A percentile compares a stretch with the other conserved stretches of the same genome.
Evolutionary conservation across 2,113 vertebrate genomes (phyloP).

Genomic region (Coryphaenoides rupestris): DNA sequence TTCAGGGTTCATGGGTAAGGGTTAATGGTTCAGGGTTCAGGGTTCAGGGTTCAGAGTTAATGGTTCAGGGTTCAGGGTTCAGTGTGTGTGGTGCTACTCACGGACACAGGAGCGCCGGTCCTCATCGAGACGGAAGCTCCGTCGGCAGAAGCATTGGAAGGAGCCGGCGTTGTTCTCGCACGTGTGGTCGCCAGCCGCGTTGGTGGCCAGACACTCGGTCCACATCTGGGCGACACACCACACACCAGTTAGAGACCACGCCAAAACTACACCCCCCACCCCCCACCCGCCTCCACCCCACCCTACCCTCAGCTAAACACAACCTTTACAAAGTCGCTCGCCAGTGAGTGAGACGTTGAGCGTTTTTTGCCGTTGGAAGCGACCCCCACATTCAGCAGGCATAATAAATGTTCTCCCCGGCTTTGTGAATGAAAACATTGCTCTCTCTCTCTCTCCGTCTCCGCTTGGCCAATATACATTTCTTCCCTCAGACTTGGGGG

Average conservation of each 20-base stretch:
- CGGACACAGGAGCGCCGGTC: constrained; percentile 80
- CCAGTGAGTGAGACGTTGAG: not conserved
- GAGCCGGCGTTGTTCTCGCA: constrained; percentile 88
- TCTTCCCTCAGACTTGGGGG: not conserved
- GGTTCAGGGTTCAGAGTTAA: no score
- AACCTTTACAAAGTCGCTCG: not conserved
- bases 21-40: no score
- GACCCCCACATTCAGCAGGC: constrained; percentile 1
- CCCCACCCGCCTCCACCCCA: no score
- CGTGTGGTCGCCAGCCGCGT: constrained; percentile 78
- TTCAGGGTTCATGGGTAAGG: no score
- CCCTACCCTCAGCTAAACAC: not conserved
- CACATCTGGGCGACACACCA: constrained; percentile 80
- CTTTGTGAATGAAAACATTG: no score
- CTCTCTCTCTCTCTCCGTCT: no score
- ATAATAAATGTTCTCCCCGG: no score
- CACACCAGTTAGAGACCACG: not conserved
- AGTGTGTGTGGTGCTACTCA: no score
- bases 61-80: no score
- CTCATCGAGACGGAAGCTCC: constrained; percentile 77
- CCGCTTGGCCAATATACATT: no score
- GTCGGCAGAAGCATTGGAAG: constrained; percentile 82
- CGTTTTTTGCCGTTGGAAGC: constrained; percentile 5
- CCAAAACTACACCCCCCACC: no score
- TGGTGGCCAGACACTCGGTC: constrained; percentile 82